phyloP scores from a whole-genome alignment of 2,888 invertebrate genomes.

The Limnephilus rhombicus region DNA sequence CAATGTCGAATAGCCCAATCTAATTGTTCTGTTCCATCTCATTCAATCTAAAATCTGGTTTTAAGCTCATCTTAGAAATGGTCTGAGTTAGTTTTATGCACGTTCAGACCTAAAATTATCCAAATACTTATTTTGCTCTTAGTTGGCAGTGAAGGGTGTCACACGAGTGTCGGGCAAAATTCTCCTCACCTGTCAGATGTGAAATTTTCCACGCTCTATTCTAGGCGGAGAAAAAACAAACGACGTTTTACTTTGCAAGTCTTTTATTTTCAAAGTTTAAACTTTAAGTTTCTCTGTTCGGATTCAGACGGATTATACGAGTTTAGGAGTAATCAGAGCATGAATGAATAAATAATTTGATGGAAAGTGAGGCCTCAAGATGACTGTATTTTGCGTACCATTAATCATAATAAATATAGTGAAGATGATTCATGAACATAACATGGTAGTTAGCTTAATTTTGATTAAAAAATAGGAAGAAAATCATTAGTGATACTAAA shows the following conservation, averaged over 20 bases:
- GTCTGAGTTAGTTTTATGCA: background rate
- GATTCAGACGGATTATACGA: background rate
- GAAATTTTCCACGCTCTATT: background rate
- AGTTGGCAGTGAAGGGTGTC: background rate
- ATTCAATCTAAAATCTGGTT: background rate
- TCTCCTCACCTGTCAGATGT: constrained; percentile 10
- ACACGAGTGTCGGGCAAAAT: background rate
- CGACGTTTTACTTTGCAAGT: background rate
- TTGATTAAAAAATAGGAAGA: too few relatives aligned
- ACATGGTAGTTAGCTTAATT: too few relatives aligned
- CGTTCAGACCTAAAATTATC: background rate
- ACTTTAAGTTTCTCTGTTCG: background rate
- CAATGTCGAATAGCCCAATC: background rate
- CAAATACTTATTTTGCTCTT: background rate
- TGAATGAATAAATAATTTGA: background rate
- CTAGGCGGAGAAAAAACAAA: background rate
- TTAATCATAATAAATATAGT: background rate
- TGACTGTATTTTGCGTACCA: background rate
- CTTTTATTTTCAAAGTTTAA: constrained; percentile 13
- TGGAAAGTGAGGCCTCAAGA: background rate
- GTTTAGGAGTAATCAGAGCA: background rate
- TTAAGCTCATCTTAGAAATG: background rate
- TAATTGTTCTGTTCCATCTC: background rate
- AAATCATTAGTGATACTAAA: background rate
- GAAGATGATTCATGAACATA: background rate